Conservation (phyloP, 2,797 vertebrate species). For the Protonibea diacanthus region DNA sequence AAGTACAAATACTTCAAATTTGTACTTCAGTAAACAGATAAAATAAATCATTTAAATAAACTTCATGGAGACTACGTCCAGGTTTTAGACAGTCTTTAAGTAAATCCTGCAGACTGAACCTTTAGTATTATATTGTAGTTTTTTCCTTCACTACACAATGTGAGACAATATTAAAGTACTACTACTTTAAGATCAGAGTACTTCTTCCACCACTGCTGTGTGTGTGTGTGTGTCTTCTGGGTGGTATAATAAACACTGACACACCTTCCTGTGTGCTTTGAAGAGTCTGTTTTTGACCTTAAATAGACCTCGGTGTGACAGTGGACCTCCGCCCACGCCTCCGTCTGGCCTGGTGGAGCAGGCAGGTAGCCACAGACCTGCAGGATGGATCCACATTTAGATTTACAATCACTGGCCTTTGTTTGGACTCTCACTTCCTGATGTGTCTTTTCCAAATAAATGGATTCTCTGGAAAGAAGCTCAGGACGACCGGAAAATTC, state of each 20-base stretch:
- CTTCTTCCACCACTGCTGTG: no score
- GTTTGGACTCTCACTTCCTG: conserved; percentile 83
- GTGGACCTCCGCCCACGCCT: conserved; percentile 24
- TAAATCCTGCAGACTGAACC: no score
- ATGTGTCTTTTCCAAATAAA: conserved; percentile 85
- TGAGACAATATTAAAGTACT: no score
- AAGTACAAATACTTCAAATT: no score
- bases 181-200: no score
- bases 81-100: no score
- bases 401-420: conserved; percentile 77
- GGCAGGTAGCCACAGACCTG: conserved; percentile 52
- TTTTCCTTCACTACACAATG: no score
- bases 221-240: conserved; percentile 52
- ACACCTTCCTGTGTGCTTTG: conserved; percentile 46
- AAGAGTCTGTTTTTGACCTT: conserved; percentile 51
- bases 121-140: no score
- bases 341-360: conserved; percentile 52
- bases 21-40: no score
- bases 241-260: conserved; percentile 64
- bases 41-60: no score
- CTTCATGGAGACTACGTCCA: no score
- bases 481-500: conserved; percentile 67
- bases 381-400: conserved; percentile 61
- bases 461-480: conserved; percentile 60
- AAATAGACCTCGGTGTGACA: conserved; percentile 34